Percentiles rank a stretch among this genome's conserved stretches.
These are phyloP conservation scores for Eupithecia dodoneata DNA, from an alignment of 2,888 invertebrate species.

Conservation along the genomic window DNA sequence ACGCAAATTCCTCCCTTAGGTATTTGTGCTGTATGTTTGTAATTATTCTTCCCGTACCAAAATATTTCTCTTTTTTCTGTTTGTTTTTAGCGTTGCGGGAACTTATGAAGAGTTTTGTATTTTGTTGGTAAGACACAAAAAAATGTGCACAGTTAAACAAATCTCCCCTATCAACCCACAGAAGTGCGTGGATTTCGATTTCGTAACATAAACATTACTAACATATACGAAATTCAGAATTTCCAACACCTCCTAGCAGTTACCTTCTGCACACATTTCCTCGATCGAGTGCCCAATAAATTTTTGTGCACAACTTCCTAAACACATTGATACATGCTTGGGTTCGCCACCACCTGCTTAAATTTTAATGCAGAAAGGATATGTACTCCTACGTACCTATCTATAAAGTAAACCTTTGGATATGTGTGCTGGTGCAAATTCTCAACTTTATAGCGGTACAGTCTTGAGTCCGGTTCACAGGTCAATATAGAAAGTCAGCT, in stretches of 20 bases:
- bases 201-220: conserved; percentile 31
- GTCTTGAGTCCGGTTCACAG: conserved; percentile 38
- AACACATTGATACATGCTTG: conserved; percentile 48
- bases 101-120: conserved; percentile 2
- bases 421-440: conserved; percentile 41
- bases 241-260: conserved; percentile 36
- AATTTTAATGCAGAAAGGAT: conserved; percentile 48
- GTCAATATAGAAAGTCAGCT: conserved; percentile 42
- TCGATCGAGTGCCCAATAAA: conserved; percentile 46
- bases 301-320: conserved; percentile 48
- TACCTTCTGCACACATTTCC: conserved; percentile 41
- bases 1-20: conserved; percentile 44
- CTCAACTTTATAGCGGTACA: conserved; percentile 40
- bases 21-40: conserved; percentile 42
- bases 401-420: conserved; percentile 30
- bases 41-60: conserved; percentile 37
- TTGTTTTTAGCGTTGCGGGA: conserved; percentile 9
- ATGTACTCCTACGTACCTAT: conserved; percentile 10
- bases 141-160: background rate
- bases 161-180: background rate
- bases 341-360: conserved; percentile 47
- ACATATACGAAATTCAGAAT: conserved; percentile 28
- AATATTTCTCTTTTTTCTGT: conserved; percentile 26
- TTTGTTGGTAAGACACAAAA: background rate
- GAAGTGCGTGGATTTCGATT: conserved; percentile 19